phyloP scores from a whole-genome alignment of 2,113 vertebrate species.

The Peromyscus polionotus region DNA sequence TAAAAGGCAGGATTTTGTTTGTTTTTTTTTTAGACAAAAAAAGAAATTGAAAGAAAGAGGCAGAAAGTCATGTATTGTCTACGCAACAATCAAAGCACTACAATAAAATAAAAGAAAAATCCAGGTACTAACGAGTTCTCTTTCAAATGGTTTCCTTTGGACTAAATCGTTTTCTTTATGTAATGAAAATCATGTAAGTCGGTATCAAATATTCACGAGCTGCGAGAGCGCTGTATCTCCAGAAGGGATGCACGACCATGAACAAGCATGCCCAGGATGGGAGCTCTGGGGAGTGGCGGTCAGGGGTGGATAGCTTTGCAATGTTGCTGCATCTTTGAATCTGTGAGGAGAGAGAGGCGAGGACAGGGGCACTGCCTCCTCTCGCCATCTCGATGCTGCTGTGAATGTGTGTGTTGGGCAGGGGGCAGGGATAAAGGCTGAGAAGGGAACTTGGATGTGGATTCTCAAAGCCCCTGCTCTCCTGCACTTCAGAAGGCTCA shows the following conservation, averaged over 20 bases:
- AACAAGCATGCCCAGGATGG: slow-evolving; percentile 79
- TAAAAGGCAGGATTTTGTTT: slow-evolving; percentile 85
- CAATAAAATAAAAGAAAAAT: slow-evolving; percentile 88
- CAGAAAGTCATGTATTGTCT: slow-evolving; percentile 87
- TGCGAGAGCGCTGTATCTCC: slow-evolving; percentile 80
- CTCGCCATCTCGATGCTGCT: slow-evolving; percentile 70
- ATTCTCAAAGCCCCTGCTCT: not conserved
- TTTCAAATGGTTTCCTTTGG: slow-evolving; percentile 87
- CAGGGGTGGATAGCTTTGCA: slow-evolving; percentile 77
- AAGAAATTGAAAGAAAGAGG: slow-evolving; percentile 60
- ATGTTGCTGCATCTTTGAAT: slow-evolving; percentile 64
- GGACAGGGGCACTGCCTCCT: not conserved
- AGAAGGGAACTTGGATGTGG: not conserved
- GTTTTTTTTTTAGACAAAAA: slow-evolving; percentile 83
- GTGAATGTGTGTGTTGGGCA: not conserved
- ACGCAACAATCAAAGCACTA: slow-evolving; percentile 86
- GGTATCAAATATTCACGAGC: slow-evolving; percentile 81
- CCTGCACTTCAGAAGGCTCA: slow-evolving; percentile 2
- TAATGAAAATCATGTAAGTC: slow-evolving; percentile 87
- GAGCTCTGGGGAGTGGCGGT: slow-evolving; percentile 67
- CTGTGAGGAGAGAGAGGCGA: not conserved
- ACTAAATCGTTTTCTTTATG: slow-evolving; percentile 85
- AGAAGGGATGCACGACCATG: slow-evolving; percentile 68
- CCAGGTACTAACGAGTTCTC: slow-evolving; percentile 85
- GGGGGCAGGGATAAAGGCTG: slow-evolving; percentile 3